A percentile compares a stretch with the other conserved stretches of the same genome.
phyloP scores from a whole-genome alignment of 2,113 vertebrate species.

The Pelodiscus sinensis region DNA sequence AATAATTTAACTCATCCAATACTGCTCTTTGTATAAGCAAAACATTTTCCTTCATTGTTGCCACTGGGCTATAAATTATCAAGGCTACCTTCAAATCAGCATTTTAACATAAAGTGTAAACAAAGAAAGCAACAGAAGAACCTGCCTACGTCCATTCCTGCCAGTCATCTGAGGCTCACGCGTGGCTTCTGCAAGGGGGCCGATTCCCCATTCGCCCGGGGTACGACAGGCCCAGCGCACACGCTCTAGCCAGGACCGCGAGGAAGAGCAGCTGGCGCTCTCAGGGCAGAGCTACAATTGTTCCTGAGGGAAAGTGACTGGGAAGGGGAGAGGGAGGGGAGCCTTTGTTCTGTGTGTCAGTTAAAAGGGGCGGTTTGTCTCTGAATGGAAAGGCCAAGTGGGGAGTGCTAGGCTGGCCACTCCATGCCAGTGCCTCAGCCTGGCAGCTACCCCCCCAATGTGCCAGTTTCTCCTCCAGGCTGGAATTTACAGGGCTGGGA shows the following conservation, averaged over 20 bases:
- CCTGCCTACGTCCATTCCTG: conserved; percentile 63
- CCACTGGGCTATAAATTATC: conserved; percentile 84
- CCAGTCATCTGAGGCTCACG: conserved; percentile 55
- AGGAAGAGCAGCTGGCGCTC: neutral
- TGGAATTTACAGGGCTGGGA: conserved; percentile 22
- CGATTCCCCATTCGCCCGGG: neutral
- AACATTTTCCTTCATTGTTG: conserved; percentile 83
- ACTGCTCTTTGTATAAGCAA: conserved; percentile 85
- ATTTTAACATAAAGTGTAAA: conserved; percentile 85
- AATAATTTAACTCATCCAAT: conserved; percentile 93
- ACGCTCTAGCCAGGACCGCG: neutral
- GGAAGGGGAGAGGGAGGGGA: neutral
- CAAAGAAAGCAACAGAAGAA: conserved; percentile 78
- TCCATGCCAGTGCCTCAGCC: conserved; percentile 50
- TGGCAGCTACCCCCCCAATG: conserved; percentile 12
- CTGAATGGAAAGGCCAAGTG: conserved; percentile 71
- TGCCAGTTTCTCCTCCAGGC: conserved; percentile 45
- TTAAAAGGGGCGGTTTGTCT: conserved; percentile 60
- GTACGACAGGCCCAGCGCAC: neutral
- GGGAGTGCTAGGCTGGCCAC: conserved; percentile 56
- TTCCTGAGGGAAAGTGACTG: conserved; percentile 24
- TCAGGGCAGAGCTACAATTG: conserved; percentile 42
- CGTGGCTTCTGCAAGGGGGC: neutral
- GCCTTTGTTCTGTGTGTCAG: conserved; percentile 49
- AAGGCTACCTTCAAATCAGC: conserved; percentile 79